Evolutionary conservation across 2,888 invertebrate genomes (phyloP), one percentile per base, ranked within the genome.

Genomic region (Alentia gelatinosa): DNA sequence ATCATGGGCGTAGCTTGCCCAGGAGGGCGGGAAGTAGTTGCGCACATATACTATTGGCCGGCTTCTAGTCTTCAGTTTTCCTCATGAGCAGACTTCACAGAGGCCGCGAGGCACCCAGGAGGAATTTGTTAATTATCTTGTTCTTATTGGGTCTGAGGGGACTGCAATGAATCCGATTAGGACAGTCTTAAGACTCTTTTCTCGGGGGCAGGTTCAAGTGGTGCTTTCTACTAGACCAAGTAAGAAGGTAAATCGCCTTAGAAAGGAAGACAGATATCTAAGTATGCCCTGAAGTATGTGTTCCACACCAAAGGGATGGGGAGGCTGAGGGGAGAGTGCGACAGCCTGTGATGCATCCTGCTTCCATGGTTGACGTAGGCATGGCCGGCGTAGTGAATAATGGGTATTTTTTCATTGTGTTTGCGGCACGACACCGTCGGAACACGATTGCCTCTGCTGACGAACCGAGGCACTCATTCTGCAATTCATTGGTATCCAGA

Each of bases 71-170:
- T 47, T n/a, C 9, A 63, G 19, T 63, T 23, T n/a, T 12, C 63
- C 63, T 15, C 9, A 63, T 5, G 4, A 4, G n/a, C 19, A 63
- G 63, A 74, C 74, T 74, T 74, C 74, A 74, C 74, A 74, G 33
- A 33, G 74, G 74, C 33, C 79, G 3, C 15, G 7, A 79, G 79
- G 79, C 79, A 19, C 37, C 37, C 26, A 23, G 79, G 26, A 35
- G 75, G 79, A 79, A 35, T 79, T 35, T 39, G 79, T 35, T 79
- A 79, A 79, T 79, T 37, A 79, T 79, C 79, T 37, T 79, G 37
- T 39, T 39, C 79, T 79, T 79, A 79, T 7, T 79, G 19, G 79
- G 37, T 79, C 79, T 79, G 39, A 79, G 37, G 79, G 79, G 37
- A 37, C 79, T 79, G 37, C 37, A 79, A 35, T 7, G 39, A 35